phyloP scores from a whole-genome alignment of 2,797 vertebrate species.

The Scolopax rusticola region DNA sequence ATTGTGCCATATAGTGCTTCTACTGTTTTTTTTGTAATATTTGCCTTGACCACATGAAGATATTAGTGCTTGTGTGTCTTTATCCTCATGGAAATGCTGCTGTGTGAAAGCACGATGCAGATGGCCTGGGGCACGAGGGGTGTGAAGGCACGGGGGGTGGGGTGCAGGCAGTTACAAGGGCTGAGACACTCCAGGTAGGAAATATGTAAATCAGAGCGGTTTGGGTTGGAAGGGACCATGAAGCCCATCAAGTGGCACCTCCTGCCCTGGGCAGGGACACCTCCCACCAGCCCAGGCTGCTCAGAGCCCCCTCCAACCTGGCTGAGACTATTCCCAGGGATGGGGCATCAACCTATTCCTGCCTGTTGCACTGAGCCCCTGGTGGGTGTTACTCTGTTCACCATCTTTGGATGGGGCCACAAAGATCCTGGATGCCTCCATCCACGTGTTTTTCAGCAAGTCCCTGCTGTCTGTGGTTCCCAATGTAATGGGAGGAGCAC shows the following conservation, averaged over 20 bases:
- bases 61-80: accelerated
- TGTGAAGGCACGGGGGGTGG: too few species aligned
- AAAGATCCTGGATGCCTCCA: accelerated
- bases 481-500: accelerated
- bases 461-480: accelerated
- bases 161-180: accelerated
- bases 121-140: neutral
- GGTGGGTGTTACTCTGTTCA: accelerated
- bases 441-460: accelerated
- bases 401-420: accelerated
- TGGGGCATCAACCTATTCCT: neutral
- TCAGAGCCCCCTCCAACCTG: neutral
- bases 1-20: neutral
- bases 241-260: neutral
- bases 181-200: accelerated
- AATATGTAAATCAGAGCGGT: accelerated
- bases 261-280: neutral
- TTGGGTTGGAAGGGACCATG: neutral
- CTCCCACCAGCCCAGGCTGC: neutral
- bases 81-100: accelerated
- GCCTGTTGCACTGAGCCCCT: accelerated
- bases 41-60: accelerated
- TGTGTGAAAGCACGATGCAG: neutral
- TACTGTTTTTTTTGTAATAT: too few species aligned
- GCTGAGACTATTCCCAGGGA: neutral